Percentiles rank a stretch among this genome's conserved stretches.
Conservation (phyloP, 1,140 invertebrate genomes). For the Trachymyrmex cornetzi region DNA sequence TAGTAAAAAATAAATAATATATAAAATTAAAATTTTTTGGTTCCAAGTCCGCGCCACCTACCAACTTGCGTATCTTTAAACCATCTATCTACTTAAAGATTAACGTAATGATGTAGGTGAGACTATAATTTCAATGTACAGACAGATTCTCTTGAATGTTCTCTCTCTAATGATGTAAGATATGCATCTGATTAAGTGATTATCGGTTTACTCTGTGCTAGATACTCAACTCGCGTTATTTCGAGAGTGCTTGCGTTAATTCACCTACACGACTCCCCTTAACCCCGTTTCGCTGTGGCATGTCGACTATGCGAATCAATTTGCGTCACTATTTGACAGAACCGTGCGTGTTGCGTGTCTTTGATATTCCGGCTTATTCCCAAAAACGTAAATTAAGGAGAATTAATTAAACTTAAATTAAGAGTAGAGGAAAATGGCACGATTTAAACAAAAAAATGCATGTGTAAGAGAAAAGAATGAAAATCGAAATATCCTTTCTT, state of each 20-base stretch:
- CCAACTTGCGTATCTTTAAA: too few relatives aligned
- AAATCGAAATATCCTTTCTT: not conserved
- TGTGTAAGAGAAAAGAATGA: not conserved
- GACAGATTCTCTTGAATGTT: too few relatives aligned
- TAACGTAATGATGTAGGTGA: too few relatives aligned
- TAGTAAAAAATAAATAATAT: too few relatives aligned
- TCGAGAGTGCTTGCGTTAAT: constrained; percentile 59
- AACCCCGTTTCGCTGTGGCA: constrained; percentile 57
- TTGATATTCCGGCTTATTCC: constrained; percentile 4
- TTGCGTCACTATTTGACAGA: constrained; percentile 57
- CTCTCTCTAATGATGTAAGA: constrained; percentile 50
- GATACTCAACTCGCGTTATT: constrained; percentile 42
- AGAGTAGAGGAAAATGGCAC: not conserved
- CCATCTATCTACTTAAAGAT: too few relatives aligned
- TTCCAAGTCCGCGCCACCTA: too few relatives aligned
- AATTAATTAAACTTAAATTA: too few relatives aligned
- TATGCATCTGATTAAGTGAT: constrained; percentile 45
- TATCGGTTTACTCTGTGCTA: not conserved
- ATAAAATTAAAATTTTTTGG: too few relatives aligned
- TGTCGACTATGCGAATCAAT: constrained; percentile 64
- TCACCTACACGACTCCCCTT: constrained; percentile 43
- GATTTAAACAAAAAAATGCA: constrained; percentile 6
- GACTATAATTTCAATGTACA: too few relatives aligned
- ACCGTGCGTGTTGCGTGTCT: not conserved
- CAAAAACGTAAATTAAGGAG: too few relatives aligned